phyloP scores from a whole-genome alignment of 1,140 invertebrate genomes.

The Harlomillsia oculata region DNA sequence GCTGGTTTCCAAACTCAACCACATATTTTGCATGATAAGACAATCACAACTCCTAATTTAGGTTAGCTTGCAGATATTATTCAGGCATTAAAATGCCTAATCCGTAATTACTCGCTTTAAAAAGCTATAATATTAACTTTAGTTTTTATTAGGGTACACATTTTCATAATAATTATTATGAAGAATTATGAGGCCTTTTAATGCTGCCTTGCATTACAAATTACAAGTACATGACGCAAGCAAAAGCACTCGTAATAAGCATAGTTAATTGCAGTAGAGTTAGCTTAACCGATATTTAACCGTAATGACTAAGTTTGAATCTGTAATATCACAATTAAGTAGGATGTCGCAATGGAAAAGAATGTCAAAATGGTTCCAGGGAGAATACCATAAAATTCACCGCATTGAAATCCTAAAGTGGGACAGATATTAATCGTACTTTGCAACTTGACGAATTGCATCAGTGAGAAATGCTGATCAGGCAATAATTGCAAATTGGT shows the following conservation, averaged over 20 bases:
- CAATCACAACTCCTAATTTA: too few relatives aligned
- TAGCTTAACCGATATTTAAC: background rate
- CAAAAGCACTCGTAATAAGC: background rate
- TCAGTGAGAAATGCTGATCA: background rate
- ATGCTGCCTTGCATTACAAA: background rate
- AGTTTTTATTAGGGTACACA: too few relatives aligned
- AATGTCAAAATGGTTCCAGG: constrained; percentile 5
- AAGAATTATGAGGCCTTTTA: too few relatives aligned
- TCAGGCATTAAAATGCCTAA: too few relatives aligned
- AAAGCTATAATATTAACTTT: too few relatives aligned
- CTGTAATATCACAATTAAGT: constrained; percentile 4
- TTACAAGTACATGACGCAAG: background rate
- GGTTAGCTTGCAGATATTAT: too few relatives aligned
- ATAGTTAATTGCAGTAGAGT: background rate
- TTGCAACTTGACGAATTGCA: constrained; percentile 1
- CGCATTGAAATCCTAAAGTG: background rate
- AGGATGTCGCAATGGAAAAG: background rate
- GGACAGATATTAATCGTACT: background rate
- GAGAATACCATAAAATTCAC: background rate
- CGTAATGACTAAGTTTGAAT: background rate
- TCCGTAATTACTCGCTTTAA: too few relatives aligned
- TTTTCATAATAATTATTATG: too few relatives aligned
- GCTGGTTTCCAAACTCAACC: too few relatives aligned
- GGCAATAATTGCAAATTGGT: constrained; percentile 2
- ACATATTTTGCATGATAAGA: too few relatives aligned